These are phyloP conservation scores for Eulemur mongoz DNA, from an alignment of 2,797 vertebrate species.

Conservation along the genomic window DNA sequence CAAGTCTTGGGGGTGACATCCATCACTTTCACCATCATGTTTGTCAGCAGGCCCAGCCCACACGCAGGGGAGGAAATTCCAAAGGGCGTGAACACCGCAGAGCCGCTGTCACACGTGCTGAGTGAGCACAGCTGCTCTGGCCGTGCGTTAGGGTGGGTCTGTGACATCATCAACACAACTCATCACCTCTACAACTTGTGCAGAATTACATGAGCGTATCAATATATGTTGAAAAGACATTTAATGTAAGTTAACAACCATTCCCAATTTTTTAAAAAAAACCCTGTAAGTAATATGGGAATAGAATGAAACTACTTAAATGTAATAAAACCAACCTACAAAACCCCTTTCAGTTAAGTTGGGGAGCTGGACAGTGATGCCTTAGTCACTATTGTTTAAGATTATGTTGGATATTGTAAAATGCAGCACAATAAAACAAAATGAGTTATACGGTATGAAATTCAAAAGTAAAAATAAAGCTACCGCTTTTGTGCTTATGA, in stretches of 20 bases:
- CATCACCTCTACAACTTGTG: background rate
- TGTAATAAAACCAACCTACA: background rate
- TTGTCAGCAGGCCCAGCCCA: background rate
- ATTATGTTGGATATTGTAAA: background rate
- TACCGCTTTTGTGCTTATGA: background rate
- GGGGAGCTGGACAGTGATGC: background rate
- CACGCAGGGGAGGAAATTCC: background rate
- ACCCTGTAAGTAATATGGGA: background rate
- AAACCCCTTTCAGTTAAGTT: background rate
- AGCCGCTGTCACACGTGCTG: background rate
- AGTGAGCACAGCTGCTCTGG: background rate
- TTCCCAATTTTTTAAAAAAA: background rate
- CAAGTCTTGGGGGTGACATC: background rate
- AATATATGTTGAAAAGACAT: background rate
- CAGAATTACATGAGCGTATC: background rate
- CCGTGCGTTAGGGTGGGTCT: background rate
- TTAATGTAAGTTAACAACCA: no score
- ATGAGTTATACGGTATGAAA: background rate
- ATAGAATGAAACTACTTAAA: background rate
- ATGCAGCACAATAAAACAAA: background rate
- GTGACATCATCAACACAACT: background rate
- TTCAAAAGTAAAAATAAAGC: background rate
- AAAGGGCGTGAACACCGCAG: background rate
- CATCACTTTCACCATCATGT: background rate
- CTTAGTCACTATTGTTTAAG: background rate